These are phyloP conservation scores for Nemotelus nigrinus DNA, from an alignment of 2,888 invertebrate genomes.

Conservation along the genomic window DNA sequence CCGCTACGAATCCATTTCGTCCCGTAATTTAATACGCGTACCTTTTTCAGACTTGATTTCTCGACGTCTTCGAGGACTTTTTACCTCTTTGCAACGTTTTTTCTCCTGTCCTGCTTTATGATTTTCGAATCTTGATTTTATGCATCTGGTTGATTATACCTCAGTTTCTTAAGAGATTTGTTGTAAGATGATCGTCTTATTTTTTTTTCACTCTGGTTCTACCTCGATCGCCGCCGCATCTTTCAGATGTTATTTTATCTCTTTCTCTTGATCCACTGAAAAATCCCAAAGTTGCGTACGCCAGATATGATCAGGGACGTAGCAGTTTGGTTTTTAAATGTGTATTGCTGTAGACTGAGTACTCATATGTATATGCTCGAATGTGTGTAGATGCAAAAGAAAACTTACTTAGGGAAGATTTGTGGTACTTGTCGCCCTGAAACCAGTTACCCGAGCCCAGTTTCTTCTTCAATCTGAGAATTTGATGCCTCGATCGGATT, in stretches of 20 bases:
- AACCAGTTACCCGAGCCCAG: no score
- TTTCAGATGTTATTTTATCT: neutral
- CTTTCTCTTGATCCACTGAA: no score
- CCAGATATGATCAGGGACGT: no score
- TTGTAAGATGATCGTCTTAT: neutral
- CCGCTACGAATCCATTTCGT: constrained; percentile 10
- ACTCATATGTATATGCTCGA: no score
- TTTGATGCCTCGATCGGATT: no score
- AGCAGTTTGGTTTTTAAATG: no score
- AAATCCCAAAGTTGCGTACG: no score
- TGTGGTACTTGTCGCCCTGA: no score
- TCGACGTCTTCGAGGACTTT: constrained; percentile 18
- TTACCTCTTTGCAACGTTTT: constrained; percentile 36
- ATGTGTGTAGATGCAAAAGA: no score
- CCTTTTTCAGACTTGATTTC: constrained; percentile 19
- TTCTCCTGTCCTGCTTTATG: constrained; percentile 40
- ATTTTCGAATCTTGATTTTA: constrained; percentile 17
- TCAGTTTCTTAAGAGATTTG: constrained; percentile 9
- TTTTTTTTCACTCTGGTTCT: neutral
- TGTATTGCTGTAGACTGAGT: no score
- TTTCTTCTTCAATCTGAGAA: no score
- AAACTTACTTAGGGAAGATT: no score
- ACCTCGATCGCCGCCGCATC: neutral
- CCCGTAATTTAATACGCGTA: constrained; percentile 26
- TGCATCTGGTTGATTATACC: constrained; percentile 29